Evolutionary conservation across 1,140 invertebrate species (phyloP).

Genomic region (Diorhabda sublineata): DNA sequence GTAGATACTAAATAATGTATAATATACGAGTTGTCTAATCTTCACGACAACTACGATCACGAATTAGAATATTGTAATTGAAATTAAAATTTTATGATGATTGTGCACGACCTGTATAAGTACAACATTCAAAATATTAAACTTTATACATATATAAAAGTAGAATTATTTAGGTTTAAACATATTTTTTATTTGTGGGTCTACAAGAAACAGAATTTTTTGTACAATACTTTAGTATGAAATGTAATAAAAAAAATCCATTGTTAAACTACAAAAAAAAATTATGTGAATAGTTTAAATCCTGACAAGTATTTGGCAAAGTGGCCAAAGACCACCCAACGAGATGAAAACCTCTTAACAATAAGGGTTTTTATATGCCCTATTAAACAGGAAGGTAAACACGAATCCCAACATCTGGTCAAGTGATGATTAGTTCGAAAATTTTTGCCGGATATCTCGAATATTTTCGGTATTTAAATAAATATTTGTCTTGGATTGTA

Average conservation of each 20-base stretch:
- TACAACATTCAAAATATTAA: too few relatives aligned
- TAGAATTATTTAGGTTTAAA: too few relatives aligned
- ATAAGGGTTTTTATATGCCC: neutral
- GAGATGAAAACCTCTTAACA: neutral
- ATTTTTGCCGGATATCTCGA: neutral
- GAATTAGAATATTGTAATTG: too few relatives aligned
- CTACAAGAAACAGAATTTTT: too few relatives aligned
- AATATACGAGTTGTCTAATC: too few relatives aligned
- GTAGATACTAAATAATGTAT: too few relatives aligned
- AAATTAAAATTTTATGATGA: too few relatives aligned
- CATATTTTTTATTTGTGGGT: too few relatives aligned
- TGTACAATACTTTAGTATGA: too few relatives aligned
- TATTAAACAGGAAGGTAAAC: neutral
- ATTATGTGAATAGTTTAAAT: neutral
- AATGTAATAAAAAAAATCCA: neutral
- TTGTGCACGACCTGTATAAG: too few relatives aligned
- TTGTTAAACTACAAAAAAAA: neutral
- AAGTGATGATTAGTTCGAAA: neutral
- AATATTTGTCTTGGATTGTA: neutral
- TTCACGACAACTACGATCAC: too few relatives aligned
- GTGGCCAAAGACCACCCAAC: neutral
- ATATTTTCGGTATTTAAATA: constrained; percentile 1
- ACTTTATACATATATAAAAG: too few relatives aligned
- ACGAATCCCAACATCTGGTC: neutral
- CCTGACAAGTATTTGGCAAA: neutral